Evolutionary conservation across 2,797 vertebrate genomes (phyloP).

Genomic region (Anguilla anguilla): DNA sequence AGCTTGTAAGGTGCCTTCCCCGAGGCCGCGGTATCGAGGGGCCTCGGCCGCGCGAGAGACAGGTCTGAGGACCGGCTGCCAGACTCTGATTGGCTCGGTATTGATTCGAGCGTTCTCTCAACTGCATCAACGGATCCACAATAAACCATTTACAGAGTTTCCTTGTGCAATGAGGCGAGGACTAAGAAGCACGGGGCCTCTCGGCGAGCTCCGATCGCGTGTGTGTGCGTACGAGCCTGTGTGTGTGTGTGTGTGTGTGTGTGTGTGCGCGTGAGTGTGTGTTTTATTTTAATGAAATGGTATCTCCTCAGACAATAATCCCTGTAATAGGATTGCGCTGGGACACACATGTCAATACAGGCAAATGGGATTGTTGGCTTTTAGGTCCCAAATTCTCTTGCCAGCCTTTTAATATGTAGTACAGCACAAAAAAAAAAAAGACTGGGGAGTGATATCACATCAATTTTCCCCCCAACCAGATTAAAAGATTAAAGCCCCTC

Average conservation of each 20-base stretch:
- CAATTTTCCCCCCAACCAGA: constrained; percentile 60
- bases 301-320: constrained; percentile 80
- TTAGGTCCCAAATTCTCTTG: constrained; percentile 55
- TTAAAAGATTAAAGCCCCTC: constrained; percentile 64
- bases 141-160: constrained; percentile 83
- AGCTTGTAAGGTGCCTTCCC: not conserved
- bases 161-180: constrained; percentile 76
- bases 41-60: not conserved
- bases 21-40: not conserved
- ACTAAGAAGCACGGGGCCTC: constrained; percentile 73
- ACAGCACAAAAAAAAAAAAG: constrained; percentile 13
- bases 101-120: constrained; percentile 80
- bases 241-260: constrained; percentile 38
- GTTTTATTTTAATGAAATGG: constrained; percentile 82
- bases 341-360: constrained; percentile 80
- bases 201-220: constrained; percentile 55
- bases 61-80: constrained; percentile 77
- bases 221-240: constrained; percentile 30
- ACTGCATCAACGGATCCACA: constrained; percentile 85
- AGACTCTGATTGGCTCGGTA: constrained; percentile 78
- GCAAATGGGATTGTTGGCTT: constrained; percentile 77
- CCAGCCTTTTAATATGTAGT: constrained; percentile 48
- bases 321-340: constrained; percentile 76
- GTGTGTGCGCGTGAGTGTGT: constrained; percentile 64
- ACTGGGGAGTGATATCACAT: constrained; percentile 57